These are phyloP conservation scores for Bradypus variegatus DNA, from an alignment of 2,797 vertebrate species.

Conservation along the genomic window DNA sequence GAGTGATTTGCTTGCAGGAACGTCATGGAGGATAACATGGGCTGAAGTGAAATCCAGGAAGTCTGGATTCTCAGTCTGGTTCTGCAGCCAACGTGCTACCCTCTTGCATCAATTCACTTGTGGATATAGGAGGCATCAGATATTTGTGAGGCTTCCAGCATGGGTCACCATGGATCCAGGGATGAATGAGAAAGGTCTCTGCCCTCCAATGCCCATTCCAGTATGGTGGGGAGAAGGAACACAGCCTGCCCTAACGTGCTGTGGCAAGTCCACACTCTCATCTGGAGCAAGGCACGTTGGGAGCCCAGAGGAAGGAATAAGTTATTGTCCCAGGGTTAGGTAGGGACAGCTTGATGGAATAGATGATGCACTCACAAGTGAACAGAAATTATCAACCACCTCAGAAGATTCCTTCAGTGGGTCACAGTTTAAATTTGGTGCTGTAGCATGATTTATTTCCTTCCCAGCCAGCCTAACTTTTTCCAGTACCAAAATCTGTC, in stretches of 20 bases:
- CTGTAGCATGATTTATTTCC: not conserved
- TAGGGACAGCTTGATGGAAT: not conserved
- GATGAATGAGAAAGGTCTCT: not conserved
- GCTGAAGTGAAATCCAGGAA: not conserved
- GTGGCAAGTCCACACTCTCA: no score
- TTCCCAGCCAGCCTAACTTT: not conserved
- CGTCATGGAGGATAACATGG: not conserved
- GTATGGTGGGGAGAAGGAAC: not conserved
- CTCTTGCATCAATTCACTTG: not conserved
- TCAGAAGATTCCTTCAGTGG: not conserved
- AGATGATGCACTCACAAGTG: not conserved
- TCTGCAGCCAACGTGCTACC: not conserved
- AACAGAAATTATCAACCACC: not conserved
- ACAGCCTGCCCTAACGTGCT: no score
- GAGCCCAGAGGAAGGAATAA: not conserved
- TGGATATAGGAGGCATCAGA: not conserved
- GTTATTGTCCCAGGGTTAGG: not conserved
- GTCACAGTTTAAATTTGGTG: not conserved
- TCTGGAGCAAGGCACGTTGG: not conserved
- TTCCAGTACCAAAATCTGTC: not conserved
- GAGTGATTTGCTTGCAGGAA: not conserved
- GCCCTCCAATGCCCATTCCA: not conserved
- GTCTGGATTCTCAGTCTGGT: not conserved
- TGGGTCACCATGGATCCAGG: not conserved
- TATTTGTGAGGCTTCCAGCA: not conserved